Evolutionary conservation across 92 coral and sea anemone genomes (phyloP).

Genomic region (Porites divaricata): DNA sequence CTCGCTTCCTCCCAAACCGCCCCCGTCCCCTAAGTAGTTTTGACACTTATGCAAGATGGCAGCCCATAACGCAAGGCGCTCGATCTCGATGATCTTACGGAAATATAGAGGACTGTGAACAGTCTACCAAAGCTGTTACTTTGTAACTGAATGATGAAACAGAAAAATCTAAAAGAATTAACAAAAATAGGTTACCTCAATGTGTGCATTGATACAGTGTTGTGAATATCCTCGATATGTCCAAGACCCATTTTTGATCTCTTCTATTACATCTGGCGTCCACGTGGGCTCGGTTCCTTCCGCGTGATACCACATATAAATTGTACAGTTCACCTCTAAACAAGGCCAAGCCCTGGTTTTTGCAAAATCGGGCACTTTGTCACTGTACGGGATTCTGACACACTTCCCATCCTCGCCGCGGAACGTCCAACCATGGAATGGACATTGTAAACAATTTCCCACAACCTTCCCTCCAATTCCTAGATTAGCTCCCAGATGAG

Average conservation of each 20-base stretch:
- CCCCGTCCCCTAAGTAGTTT: too few relatives aligned
- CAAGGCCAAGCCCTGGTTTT: conserved; percentile 84
- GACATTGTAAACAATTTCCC: conserved; percentile 86
- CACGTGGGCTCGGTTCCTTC: conserved; percentile 89
- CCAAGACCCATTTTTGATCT: conserved; percentile 77
- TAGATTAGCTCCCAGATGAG: conserved; percentile 96
- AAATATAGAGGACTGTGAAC: too few relatives aligned
- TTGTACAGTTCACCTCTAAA: conserved; percentile 71
- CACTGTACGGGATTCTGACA: conserved; percentile 79
- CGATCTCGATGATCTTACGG: too few relatives aligned
- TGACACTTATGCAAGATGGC: too few relatives aligned
- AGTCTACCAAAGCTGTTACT: background rate
- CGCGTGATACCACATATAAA: conserved; percentile 93
- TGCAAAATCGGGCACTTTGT: conserved; percentile 81
- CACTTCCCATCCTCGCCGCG: conserved; percentile 87
- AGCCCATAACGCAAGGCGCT: too few relatives aligned
- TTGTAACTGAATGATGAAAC: background rate
- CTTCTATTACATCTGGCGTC: conserved; percentile 91
- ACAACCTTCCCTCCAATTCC: conserved; percentile 91
- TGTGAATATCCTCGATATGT: conserved; percentile 77
- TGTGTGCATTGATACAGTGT: conserved; percentile 84
- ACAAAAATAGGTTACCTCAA: conserved; percentile 62
- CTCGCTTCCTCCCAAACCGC: too few relatives aligned
- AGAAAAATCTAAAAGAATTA: background rate
- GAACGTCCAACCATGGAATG: conserved; percentile 95